Percentiles rank a stretch among this genome's conserved stretches.
Conservation (phyloP, 1,140 invertebrate species). For the Drosophila simulans region DNA sequence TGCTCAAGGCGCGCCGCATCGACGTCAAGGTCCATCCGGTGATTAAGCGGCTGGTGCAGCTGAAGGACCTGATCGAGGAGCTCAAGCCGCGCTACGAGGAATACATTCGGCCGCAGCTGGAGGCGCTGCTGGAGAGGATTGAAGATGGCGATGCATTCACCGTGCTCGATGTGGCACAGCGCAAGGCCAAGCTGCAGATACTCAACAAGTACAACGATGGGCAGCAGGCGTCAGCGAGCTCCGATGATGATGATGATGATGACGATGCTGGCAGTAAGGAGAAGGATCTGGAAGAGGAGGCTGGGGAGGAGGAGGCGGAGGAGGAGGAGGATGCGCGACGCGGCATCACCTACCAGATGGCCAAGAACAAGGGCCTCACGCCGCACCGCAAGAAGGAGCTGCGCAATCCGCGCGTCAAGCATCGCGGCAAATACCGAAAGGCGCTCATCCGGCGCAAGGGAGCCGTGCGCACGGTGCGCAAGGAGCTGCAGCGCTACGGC, state of each 20-base stretch:
- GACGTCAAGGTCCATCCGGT: conserved; percentile 93
- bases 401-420: conserved; percentile 96
- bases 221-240: not conserved
- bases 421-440: conserved; percentile 95
- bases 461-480: conserved; percentile 92
- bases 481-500: conserved; percentile 91
- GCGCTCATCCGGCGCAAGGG: conserved; percentile 95
- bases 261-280: not conserved
- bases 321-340: conserved; percentile 86
- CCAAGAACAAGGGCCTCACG: conserved; percentile 97
- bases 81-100: conserved; percentile 85
- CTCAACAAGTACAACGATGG: conserved; percentile 75
- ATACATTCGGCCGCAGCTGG: conserved; percentile 88
- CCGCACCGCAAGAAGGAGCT: conserved; percentile 95
- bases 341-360: conserved; percentile 95
- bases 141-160: conserved; percentile 85
- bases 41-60: conserved; percentile 92
- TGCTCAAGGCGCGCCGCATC: conserved; percentile 90
- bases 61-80: conserved; percentile 90
- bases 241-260: not conserved
- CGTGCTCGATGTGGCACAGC: conserved; percentile 73
- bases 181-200: conserved; percentile 74
- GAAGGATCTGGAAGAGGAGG: conserved; percentile 38
- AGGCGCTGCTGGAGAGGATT: conserved; percentile 86
- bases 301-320: conserved; percentile 55